A percentile compares a stretch with the other conserved stretches of the same genome.
phyloP scores from a whole-genome alignment of 2,888 invertebrate genomes.

The Perdita meconis region DNA sequence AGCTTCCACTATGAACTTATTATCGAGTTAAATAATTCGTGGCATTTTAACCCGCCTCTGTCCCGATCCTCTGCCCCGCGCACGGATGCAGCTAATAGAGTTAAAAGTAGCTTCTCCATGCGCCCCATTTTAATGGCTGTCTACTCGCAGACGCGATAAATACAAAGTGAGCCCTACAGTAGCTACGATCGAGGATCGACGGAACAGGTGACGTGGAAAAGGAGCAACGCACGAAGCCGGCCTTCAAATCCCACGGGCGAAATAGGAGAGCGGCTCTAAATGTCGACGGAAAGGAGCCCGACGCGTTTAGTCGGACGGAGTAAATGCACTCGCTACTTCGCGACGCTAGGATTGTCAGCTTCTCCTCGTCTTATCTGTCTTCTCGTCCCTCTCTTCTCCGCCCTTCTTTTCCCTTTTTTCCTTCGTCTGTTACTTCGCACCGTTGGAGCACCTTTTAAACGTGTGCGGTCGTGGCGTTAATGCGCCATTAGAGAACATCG shows the following conservation, averaged over 20 bases:
- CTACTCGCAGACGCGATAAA: no score
- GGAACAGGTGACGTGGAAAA: not conserved
- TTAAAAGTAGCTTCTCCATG: not conserved
- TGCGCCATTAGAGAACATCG: constrained; percentile 63
- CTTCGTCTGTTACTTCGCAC: constrained; percentile 10
- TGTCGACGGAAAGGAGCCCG: constrained; percentile 17
- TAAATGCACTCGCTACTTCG: constrained; percentile 67
- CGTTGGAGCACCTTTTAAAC: constrained; percentile 63
- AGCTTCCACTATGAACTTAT: no score
- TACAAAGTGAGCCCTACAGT: no score
- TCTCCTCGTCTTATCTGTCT: constrained; percentile 44
- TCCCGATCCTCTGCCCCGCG: no score
- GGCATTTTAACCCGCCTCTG: no score
- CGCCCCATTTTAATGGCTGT: not conserved
- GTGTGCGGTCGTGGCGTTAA: constrained; percentile 64
- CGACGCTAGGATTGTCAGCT: constrained; percentile 69
- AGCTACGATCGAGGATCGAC: not conserved
- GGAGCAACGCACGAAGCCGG: not conserved
- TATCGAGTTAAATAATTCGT: no score
- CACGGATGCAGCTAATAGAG: constrained; percentile 50
- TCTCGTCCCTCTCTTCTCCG: not conserved
- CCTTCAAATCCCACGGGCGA: constrained; percentile 29
- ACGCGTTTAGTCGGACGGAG: constrained; percentile 42
- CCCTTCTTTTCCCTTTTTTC: constrained; percentile 23
- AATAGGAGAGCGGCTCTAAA: constrained; percentile 8